Base-by-base conservation (phyloP, 2,888 invertebrate species). In the Phaonia tiefii region DNA sequence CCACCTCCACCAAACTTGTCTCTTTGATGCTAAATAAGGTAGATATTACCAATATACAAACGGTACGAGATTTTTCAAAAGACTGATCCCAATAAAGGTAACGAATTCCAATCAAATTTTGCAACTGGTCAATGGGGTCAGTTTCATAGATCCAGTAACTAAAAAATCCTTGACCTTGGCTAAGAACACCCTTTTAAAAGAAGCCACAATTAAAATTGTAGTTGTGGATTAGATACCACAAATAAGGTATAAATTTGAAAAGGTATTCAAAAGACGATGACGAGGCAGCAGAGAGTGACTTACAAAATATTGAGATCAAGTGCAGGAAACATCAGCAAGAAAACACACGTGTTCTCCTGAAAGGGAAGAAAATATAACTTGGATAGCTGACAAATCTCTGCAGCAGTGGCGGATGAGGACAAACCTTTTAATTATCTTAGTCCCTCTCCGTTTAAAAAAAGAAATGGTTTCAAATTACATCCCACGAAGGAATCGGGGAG, bases 401-500 rank as follows among this genome's bases (percentile, higher is more conserved):
- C 22, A 42, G 7, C 58, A 44, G 15, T 13, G 13, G 4, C 31
- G 26, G 10, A 26, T 2, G 72, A 65, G 10, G 85, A 84, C 51
- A 79, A 72, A 1, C 83, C 85, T 0, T 67, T 84, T 0, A 89
- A 87, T 60, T 89, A 89, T 75, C 63, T 89, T 2, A 89, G 89
- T 75, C 90, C 93, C 0, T 93, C 91, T 85, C 31, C 10, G 37
- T 63, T 42, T 26, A 0, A n/a, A 17, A 58, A 42, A 37, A 51
- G 66, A n/a, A n/a, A n/a, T n/a, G n/a, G n/a, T n/a, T n/a, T n/a
- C n/a, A n/a, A n/a, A n/a, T n/a, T n/a, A n/a, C n/a, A n/a, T n/a
- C n/a, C n/a, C n/a, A n/a, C n/a, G n/a, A n/a, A n/a, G n/a, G n/a
- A n/a, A n/a, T n/a, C n/a, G n/a, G n/a, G n/a, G n/a, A n/a, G n/a